Percentiles rank a stretch among this genome's conserved stretches.
These are phyloP conservation scores for Lota lota DNA, from an alignment of 2,113 vertebrate genomes.

Conservation along the genomic window DNA sequence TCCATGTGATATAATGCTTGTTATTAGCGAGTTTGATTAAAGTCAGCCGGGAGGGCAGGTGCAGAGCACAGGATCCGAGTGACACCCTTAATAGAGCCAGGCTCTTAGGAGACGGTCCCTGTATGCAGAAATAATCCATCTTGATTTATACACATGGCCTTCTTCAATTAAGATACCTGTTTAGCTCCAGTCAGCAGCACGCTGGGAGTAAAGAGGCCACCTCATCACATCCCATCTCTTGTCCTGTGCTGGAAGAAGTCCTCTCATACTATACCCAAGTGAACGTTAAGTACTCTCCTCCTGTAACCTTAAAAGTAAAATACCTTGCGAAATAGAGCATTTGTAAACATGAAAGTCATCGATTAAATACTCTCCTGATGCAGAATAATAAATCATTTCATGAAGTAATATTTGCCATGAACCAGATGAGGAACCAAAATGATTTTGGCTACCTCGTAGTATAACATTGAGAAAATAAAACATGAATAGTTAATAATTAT, in stretches of 20 bases:
- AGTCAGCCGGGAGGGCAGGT: constrained; percentile 67
- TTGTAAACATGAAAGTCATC: too few relatives aligned
- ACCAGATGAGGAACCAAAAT: too few relatives aligned
- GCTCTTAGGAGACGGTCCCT: constrained; percentile 68
- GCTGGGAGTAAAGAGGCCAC: constrained; percentile 13
- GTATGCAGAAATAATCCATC: constrained; percentile 68
- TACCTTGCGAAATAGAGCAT: too few relatives aligned
- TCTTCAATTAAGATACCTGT: constrained; percentile 72
- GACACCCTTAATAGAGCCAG: constrained; percentile 74
- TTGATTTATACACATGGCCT: constrained; percentile 74
- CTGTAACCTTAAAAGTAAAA: too few relatives aligned
- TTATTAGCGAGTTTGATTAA: constrained; percentile 73
- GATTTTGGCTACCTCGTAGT: too few relatives aligned
- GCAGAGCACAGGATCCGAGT: constrained; percentile 74
- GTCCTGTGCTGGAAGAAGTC: background rate
- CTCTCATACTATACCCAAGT: too few relatives aligned
- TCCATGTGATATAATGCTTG: constrained; percentile 58
- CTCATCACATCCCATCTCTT: constrained; percentile 21
- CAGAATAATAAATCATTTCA: too few relatives aligned
- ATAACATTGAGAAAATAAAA: too few relatives aligned
- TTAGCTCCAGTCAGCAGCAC: constrained; percentile 48
- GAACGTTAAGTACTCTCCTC: too few relatives aligned
- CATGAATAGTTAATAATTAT: too few relatives aligned
- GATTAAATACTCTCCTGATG: too few relatives aligned
- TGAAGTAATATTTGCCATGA: too few relatives aligned